These are phyloP conservation scores for Chondrosia reniformis DNA, from an alignment of 37 sponge, comb jelly and placozoan species.

Conservation along the genomic window DNA sequence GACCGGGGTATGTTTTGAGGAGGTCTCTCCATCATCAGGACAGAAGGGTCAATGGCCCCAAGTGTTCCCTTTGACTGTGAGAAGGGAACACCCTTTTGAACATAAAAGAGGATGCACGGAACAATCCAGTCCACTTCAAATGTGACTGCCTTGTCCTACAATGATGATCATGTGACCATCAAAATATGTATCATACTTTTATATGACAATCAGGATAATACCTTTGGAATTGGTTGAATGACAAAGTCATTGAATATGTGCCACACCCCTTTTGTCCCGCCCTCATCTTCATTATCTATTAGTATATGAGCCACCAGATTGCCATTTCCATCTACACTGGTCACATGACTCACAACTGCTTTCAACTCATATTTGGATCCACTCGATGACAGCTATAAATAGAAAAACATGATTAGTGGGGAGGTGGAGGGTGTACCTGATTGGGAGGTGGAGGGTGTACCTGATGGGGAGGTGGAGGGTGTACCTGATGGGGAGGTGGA, in stretches of 20 bases:
- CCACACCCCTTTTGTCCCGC: constrained; percentile 35
- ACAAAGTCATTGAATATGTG: constrained; percentile 78
- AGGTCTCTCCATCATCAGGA: constrained; percentile 53
- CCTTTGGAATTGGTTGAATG: constrained; percentile 56
- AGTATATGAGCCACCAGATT: constrained; percentile 73
- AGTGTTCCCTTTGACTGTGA: not conserved
- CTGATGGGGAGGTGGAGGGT: no score
- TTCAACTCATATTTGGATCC: constrained; percentile 45
- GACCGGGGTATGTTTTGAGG: constrained; percentile 32
- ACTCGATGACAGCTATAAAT: no score
- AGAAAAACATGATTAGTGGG: no score
- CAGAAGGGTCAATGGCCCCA: constrained; percentile 30
- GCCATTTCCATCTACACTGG: constrained; percentile 51
- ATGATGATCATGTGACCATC: not conserved
- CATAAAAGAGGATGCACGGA: constrained; percentile 56
- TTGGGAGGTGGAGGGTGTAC: no score
- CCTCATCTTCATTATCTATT: constrained; percentile 34
- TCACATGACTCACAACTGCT: constrained; percentile 65
- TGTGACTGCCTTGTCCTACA: constrained; percentile 31
- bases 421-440: no score
- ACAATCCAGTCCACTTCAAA: constrained; percentile 63
- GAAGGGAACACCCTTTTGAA: constrained; percentile 18
- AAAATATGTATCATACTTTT: not conserved
- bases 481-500: no score
- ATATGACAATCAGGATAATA: constrained; percentile 1